A percentile compares a stretch with the other conserved stretches of the same genome.
phyloP scores from a whole-genome alignment of 2,797 vertebrate species.

The Euthynnus affinis region DNA sequence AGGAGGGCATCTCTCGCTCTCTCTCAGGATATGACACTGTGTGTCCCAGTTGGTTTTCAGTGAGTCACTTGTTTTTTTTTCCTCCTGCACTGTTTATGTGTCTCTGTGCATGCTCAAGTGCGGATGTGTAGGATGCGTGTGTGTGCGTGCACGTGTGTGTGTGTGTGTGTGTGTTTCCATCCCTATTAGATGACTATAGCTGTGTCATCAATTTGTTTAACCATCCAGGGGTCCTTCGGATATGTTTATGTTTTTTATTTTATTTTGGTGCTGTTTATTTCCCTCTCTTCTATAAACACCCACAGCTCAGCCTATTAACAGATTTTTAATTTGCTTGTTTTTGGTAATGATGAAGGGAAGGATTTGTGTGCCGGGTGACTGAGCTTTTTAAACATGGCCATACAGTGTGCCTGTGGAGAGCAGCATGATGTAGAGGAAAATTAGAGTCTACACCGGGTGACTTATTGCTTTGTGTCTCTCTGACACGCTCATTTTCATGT shows the following conservation, averaged over 20 bases:
- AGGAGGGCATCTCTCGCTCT: constrained; percentile 63
- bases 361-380: constrained; percentile 53
- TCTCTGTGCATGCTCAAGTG: constrained; percentile 41
- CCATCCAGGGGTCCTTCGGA: constrained; percentile 39
- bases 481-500: constrained; percentile 21
- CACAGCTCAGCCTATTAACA: constrained; percentile 77
- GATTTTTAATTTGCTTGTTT: constrained; percentile 85
- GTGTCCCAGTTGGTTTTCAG: constrained; percentile 80
- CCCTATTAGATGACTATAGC: constrained; percentile 35
- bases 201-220: constrained; percentile 61
- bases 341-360: constrained; percentile 78
- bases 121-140: constrained; percentile 38
- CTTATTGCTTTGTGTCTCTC: constrained; percentile 19
- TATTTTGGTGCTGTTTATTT: constrained; percentile 32
- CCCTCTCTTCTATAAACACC: constrained; percentile 55
- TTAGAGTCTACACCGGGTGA: constrained; percentile 23
- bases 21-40: constrained; percentile 79
- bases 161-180: constrained; percentile 38
- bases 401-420: constrained; percentile 44
- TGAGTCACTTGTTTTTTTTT: constrained; percentile 76
- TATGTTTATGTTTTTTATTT: constrained; percentile 26
- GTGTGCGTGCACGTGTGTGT: constrained; percentile 29
- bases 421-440: constrained; percentile 43
- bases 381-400: constrained; percentile 59
- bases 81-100: constrained; percentile 57